Evolutionary conservation across 2,888 invertebrate genomes (phyloP).

Genomic region (Eupithecia dodoneata): DNA sequence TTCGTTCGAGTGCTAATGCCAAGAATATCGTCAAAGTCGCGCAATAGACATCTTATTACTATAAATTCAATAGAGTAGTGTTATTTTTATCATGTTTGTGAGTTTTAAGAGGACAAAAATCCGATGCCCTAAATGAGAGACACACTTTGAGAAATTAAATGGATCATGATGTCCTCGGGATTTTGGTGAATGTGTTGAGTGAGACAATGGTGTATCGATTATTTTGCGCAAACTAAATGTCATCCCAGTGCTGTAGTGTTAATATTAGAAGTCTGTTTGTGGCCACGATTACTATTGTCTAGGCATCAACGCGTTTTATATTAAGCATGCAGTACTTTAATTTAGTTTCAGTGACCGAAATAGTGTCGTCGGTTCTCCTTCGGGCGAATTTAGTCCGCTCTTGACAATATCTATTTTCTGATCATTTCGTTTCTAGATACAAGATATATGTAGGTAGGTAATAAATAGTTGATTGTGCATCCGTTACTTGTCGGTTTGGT

Average conservation of each 20-base stretch:
- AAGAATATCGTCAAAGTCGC: conserved; percentile 81
- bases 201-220: conserved; percentile 84
- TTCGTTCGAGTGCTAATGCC: conserved; percentile 70
- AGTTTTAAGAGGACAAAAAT: conserved; percentile 45
- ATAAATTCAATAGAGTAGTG: conserved; percentile 72
- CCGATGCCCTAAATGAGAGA: conserved; percentile 44
- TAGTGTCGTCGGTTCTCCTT: conserved; percentile 72
- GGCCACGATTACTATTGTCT: conserved; percentile 80
- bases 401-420: conserved; percentile 70
- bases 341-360: conserved; percentile 78
- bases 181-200: conserved; percentile 80
- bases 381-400: conserved; percentile 65
- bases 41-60: conserved; percentile 71
- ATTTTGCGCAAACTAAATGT: conserved; percentile 84
- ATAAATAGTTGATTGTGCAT: conserved; percentile 15
- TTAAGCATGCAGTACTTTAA: conserved; percentile 77
- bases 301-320: conserved; percentile 83
- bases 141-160: conserved; percentile 50
- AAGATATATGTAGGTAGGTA: conserved; percentile 1
- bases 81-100: conserved; percentile 64
- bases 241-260: conserved; percentile 81
- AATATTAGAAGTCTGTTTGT: conserved; percentile 84
- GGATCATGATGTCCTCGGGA: conserved; percentile 64
- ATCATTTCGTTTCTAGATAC: conserved; percentile 57
- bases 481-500: background rate